These are phyloP conservation scores for Chydorus sphaericus DNA, from an alignment of 2,888 invertebrate species.

Conservation along the genomic window DNA sequence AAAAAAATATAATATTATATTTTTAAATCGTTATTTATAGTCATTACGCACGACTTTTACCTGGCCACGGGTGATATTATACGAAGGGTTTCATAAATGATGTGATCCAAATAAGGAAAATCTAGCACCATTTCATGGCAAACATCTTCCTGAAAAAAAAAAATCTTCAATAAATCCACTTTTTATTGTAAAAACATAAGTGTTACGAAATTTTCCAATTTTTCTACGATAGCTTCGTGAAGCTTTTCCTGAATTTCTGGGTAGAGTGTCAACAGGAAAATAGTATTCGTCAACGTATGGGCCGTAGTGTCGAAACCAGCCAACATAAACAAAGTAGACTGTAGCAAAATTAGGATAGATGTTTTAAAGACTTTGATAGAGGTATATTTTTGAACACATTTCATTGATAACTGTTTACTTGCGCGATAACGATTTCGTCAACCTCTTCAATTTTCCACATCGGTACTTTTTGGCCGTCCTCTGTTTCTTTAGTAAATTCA, in stretches of 20 bases:
- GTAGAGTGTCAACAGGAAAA: slow-evolving; percentile 87
- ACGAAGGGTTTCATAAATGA: slow-evolving; percentile 16
- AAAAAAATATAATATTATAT: background rate
- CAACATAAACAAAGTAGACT: slow-evolving; percentile 5
- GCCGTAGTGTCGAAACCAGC: slow-evolving; percentile 12
- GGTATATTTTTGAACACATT: background rate
- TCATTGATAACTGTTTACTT: background rate
- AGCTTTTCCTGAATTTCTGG: slow-evolving; percentile 42
- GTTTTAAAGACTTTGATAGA: background rate
- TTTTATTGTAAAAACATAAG: background rate
- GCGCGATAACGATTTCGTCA: slow-evolving; percentile 10
- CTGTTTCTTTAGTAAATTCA: background rate
- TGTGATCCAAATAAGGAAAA: slow-evolving; percentile 12
- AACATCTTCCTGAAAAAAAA: background rate
- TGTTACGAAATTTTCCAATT: background rate
- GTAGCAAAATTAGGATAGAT: background rate
- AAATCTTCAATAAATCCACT: background rate
- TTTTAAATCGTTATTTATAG: too few relatives aligned
- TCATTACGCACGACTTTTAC: background rate
- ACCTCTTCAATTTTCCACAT: slow-evolving; percentile 5
- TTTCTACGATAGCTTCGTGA: slow-evolving; percentile 1
- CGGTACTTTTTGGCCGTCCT: background rate
- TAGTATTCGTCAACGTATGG: slow-evolving; percentile 72
- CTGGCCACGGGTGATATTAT: background rate
- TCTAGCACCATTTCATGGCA: slow-evolving; percentile 11